phyloP scores from a whole-genome alignment of 2,888 invertebrate species.

The Steromphala cineraria region DNA sequence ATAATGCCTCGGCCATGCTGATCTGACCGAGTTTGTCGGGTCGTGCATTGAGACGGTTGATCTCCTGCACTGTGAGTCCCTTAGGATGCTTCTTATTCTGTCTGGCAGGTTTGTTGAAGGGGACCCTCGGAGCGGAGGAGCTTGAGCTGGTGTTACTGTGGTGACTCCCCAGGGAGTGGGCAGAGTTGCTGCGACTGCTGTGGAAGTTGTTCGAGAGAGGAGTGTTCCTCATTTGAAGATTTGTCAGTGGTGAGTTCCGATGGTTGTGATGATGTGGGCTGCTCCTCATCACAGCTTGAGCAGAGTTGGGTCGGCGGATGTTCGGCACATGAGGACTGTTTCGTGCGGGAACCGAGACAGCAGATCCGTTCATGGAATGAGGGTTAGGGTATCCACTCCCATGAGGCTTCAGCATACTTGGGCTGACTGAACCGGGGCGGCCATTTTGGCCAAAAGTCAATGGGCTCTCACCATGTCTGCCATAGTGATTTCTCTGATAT shows the following conservation, averaged over 20 bases:
- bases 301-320: slow-evolving; percentile 57
- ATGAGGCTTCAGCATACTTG: slow-evolving; percentile 25
- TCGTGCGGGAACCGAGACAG: slow-evolving; percentile 45
- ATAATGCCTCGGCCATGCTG: slow-evolving; percentile 94
- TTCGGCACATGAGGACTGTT: slow-evolving; percentile 47
- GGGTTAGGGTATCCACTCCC: slow-evolving; percentile 29
- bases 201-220: slow-evolving; percentile 43
- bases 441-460: slow-evolving; percentile 40
- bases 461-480: slow-evolving; percentile 41
- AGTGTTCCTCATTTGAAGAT: slow-evolving; percentile 53
- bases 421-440: slow-evolving; percentile 38
- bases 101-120: slow-evolving; percentile 28
- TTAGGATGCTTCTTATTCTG: slow-evolving; percentile 75
- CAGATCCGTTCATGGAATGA: slow-evolving; percentile 38
- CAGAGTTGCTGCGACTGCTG: slow-evolving; percentile 59
- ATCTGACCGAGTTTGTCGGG: slow-evolving; percentile 91
- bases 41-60: slow-evolving; percentile 90
- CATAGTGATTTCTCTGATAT: slow-evolving; percentile 31
- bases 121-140: slow-evolving; percentile 45
- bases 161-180: slow-evolving; percentile 66
- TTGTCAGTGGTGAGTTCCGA: slow-evolving; percentile 58
- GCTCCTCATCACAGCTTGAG: slow-evolving; percentile 38
- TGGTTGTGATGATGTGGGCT: slow-evolving; percentile 35
- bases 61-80: slow-evolving; percentile 94
- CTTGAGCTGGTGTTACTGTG: slow-evolving; percentile 58